Conservation (phyloP, 2,113 vertebrate species). For the Malurus cyaneus region DNA sequence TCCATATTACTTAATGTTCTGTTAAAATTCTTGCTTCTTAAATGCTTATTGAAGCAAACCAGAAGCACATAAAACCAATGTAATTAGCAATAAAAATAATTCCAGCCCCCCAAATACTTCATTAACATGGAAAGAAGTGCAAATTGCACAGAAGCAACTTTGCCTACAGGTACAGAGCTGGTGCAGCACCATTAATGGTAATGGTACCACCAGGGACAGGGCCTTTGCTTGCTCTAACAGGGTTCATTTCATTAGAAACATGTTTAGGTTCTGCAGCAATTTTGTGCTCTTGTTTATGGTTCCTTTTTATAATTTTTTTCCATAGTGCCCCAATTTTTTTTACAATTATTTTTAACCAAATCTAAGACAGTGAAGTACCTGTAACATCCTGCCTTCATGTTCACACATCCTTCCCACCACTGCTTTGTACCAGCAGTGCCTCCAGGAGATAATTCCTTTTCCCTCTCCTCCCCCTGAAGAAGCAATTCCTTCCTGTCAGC, state of each 20-base stretch:
- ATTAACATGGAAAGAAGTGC: neutral
- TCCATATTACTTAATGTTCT: conserved; percentile 54
- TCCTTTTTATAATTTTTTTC: neutral
- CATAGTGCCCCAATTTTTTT: neutral
- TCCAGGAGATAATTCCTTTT: neutral
- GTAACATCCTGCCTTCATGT: neutral
- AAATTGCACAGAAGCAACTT: neutral
- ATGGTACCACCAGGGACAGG: neutral
- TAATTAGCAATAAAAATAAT: conserved; percentile 38
- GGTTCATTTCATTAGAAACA: neutral
- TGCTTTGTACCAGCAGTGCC: neutral
- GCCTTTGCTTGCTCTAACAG: neutral
- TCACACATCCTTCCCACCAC: neutral
- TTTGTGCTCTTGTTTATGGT: neutral
- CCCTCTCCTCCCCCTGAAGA: neutral
- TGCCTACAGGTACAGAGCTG: neutral
- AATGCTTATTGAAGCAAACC: conserved; percentile 63
- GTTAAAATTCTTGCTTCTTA: conserved; percentile 57
- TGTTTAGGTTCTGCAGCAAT: neutral
- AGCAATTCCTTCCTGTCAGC: neutral
- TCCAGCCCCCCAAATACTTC: neutral
- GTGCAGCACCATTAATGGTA: neutral
- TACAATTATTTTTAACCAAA: neutral
- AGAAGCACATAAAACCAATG: conserved; percentile 8
- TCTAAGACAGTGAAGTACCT: neutral